Conservation (phyloP, 2,113 vertebrate genomes). For the Cryptotis parvus region DNA sequence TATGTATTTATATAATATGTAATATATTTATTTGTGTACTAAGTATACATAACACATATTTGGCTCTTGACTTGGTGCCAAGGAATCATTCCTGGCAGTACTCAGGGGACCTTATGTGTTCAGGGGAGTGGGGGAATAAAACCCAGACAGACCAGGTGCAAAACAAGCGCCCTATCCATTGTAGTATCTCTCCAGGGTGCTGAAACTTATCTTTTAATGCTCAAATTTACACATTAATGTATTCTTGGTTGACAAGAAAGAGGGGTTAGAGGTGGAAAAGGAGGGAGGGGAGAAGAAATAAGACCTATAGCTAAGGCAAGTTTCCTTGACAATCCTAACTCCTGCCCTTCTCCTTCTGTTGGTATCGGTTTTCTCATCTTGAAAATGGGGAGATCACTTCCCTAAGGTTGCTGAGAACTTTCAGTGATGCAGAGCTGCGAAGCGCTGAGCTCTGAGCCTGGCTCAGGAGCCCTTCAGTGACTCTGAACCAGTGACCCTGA, state of each 20-base stretch:
- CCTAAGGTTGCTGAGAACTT: not conserved
- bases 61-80: too few relatives aligned
- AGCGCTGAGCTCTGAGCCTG: constrained; percentile 8
- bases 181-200: too few relatives aligned
- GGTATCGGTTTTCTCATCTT: constrained; percentile 32
- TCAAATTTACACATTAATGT: not conserved
- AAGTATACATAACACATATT: too few relatives aligned
- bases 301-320: not conserved
- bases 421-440: not conserved
- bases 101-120: too few relatives aligned
- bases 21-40: too few relatives aligned
- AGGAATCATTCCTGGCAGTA: too few relatives aligned
- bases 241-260: not conserved
- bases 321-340: not conserved
- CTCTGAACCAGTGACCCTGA: not conserved
- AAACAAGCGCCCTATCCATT: too few relatives aligned
- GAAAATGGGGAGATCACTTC: constrained; percentile 34
- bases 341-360: not conserved
- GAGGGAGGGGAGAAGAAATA: not conserved
- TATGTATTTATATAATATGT: too few relatives aligned
- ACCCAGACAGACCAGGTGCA: too few relatives aligned
- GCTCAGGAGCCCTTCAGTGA: not conserved
- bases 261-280: not conserved
- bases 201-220: constrained; percentile 9
- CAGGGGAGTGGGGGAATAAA: too few relatives aligned